Percentiles rank a stretch among this genome's conserved stretches.
Evolutionary conservation across 2,888 invertebrate species (phyloP).

Genomic region (Stenchaetothrips biformis): DNA sequence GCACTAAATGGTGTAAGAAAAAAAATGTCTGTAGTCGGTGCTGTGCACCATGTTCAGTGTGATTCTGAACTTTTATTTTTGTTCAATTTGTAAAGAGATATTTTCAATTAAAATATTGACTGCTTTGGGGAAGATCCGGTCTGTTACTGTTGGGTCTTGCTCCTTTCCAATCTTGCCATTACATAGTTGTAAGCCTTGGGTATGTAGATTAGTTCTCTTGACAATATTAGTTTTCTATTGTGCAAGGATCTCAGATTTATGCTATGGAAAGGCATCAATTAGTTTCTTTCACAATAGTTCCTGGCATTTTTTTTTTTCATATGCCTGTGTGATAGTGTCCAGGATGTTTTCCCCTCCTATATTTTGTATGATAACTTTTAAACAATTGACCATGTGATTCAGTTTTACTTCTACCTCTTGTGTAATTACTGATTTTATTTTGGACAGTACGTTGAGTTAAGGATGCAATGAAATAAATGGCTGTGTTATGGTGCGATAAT

Average conservation of each 20-base stretch:
- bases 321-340: constrained; percentile 13
- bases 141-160: neutral
- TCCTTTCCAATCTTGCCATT: constrained; percentile 3
- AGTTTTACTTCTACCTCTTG: constrained; percentile 10
- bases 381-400: constrained; percentile 12
- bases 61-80: constrained; percentile 1
- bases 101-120: neutral
- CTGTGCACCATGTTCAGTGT: neutral
- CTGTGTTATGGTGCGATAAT: neutral
- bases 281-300: neutral
- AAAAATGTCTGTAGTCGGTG: neutral
- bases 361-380: constrained; percentile 12
- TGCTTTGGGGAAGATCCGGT: neutral
- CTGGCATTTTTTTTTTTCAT: neutral
- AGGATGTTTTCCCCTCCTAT: constrained; percentile 12
- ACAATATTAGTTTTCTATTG: constrained; percentile 6
- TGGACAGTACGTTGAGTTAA: neutral
- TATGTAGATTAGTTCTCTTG: constrained; percentile 23
- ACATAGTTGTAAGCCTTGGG: constrained; percentile 6
- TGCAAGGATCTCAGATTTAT: constrained; percentile 19
- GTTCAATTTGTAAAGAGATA: neutral
- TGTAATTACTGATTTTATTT: constrained; percentile 9
- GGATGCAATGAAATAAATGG: neutral
- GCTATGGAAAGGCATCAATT: neutral
- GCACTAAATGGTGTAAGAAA: neutral